A percentile compares a stretch with the other conserved stretches of the same genome.
Conservation (phyloP, 1,140 invertebrate genomes). For the Microplitis demolitor region DNA sequence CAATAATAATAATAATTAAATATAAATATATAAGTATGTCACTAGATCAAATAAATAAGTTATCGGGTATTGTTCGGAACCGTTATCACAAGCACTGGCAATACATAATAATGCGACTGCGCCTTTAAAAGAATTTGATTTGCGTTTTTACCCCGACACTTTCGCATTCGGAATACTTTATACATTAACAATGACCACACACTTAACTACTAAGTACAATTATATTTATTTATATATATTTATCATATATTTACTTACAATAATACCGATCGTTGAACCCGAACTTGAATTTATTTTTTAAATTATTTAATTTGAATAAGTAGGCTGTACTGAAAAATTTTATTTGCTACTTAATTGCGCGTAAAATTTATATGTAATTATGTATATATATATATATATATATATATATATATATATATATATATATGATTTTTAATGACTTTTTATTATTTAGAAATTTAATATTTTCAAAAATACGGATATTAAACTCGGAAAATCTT, state of each 20-base stretch:
- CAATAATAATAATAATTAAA: not conserved
- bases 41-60: constrained; percentile 35
- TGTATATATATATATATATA: too few relatives aligned
- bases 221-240: not conserved
- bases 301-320: too few relatives aligned
- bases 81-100: constrained; percentile 30
- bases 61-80: constrained; percentile 19
- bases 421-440: too few relatives aligned
- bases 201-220: not conserved
- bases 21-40: constrained; percentile 32
- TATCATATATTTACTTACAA: too few relatives aligned
- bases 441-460: not conserved
- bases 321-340: too few relatives aligned
- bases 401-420: too few relatives aligned
- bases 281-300: too few relatives aligned
- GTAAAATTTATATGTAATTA: too few relatives aligned
- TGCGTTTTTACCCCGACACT: constrained; percentile 14
- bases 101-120: constrained; percentile 36
- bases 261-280: too few relatives aligned
- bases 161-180: constrained; percentile 23
- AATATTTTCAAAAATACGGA: too few relatives aligned
- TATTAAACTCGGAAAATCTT: too few relatives aligned
- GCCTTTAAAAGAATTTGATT: constrained; percentile 29
- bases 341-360: too few relatives aligned
- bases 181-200: not conserved